Base-by-base conservation (phyloP, 1,140 invertebrate genomes). In the Luehdorfia chinensis region DNA sequence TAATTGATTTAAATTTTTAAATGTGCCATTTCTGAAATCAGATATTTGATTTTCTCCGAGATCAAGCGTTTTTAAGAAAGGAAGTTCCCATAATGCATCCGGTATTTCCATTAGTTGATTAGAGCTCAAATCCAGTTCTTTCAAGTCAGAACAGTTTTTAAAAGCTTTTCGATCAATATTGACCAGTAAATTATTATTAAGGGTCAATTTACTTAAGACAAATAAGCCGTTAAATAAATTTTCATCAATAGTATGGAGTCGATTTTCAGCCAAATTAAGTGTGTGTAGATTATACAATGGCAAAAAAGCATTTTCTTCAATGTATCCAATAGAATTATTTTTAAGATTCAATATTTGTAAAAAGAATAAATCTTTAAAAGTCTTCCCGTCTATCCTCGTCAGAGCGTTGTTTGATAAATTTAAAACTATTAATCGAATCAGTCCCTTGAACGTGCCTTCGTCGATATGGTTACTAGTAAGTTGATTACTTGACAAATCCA, bases 401-500 rank as follows among this genome's bases (percentile, higher is more conserved):
- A 97, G 70, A 3, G 91, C 90, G 67, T 97, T 97, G 72, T 93
- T 93, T 0, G 94, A 95, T 61, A 97, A 84, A 76, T 96, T 94
- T 32, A 97, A 88, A 2, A 96, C 91, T 60, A 96, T 93, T 19
- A 97, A 86, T 4, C 94, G 89, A 30, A 94, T 96, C 12, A 97
- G 87, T 11, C 95, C 95, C 16, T 92, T 87, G 70, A 97, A 96
- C 12, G 94, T 95, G 1, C 92, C 93, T 39, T 94, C 92, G 64
- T 94, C 93, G 50, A 96, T 92, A 71, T 92, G 94, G 58, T 92
- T 93, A 71, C 92, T 94, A 37, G 92, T 93, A 28, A 98, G 87
- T 62, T 93, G 91, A 87, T 98, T 98, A 46, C 93, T 91, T 1
- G 94, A 94, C 37, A 97, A 87, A 79, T 98, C 95, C 19, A 98